Conservation (phyloP, 1,140 invertebrate species). For the Cotesia vestalis region DNA sequence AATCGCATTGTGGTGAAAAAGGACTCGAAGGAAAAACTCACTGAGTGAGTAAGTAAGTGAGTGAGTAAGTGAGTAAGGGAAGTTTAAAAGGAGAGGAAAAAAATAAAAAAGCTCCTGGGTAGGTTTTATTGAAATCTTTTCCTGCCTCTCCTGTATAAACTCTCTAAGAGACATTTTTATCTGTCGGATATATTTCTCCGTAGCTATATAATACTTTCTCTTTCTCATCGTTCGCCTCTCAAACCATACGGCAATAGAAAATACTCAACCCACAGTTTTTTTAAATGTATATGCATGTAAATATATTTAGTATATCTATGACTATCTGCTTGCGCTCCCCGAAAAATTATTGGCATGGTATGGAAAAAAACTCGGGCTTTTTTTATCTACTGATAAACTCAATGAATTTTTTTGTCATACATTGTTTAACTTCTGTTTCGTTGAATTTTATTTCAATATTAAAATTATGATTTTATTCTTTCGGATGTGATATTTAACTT, state of each 20-base stretch:
- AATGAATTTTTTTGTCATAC: conserved; percentile 37
- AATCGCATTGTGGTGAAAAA: conserved; percentile 1
- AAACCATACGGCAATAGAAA: conserved; percentile 26
- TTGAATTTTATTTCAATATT: conserved; percentile 2
- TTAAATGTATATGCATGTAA: no score
- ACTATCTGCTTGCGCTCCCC: conserved; percentile 38
- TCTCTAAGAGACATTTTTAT: conserved; percentile 60
- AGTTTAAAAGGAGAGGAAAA: conserved; percentile 36
- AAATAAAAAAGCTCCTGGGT: neutral
- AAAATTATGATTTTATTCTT: neutral
- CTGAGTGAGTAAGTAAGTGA: conserved; percentile 9
- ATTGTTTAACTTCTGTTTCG: neutral
- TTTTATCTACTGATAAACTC: conserved; percentile 51
- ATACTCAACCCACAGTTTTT: neutral
- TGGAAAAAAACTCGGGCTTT: conserved; percentile 56
- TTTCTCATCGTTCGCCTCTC: conserved; percentile 25
- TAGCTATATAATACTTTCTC: conserved; percentile 14
- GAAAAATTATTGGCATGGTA: conserved; percentile 61
- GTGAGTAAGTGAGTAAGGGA: conserved; percentile 23
- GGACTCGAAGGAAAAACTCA: neutral
- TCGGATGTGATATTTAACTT: no score
- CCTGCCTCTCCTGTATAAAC: conserved; percentile 54
- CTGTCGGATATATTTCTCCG: conserved; percentile 58
- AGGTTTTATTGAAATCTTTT: conserved; percentile 61
- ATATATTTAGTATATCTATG: no score